Evolutionary conservation across 2,797 vertebrate species (phyloP), one percentile per base, ranked within the genome.

Genomic region (Paratrypauchen microcephalus): DNA sequence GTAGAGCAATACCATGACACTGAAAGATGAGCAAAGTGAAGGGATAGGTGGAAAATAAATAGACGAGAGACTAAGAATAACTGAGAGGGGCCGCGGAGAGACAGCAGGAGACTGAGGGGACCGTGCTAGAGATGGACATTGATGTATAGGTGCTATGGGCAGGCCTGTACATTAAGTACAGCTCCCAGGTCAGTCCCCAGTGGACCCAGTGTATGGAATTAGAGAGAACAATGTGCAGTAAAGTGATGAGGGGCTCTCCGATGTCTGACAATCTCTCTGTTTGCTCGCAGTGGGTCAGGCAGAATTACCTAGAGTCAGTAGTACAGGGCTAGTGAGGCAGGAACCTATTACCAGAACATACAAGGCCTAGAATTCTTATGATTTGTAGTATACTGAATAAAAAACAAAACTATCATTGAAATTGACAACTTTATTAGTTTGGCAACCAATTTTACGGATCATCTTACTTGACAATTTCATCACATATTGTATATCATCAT

Each of bases 191-290:
- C 73, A 56, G 36, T 86, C 86, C 82, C 86, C 45, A 24, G 82
- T 65, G 86, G 58, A 75, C 41, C 64, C 64, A 13, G 68, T 76
- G 79, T 81, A 68, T 82, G 73, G 83, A 86, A 88, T 89, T 84
- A 86, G 68, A 81, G 69, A 74, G 80, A 87, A 85, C 86, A 88
- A 79, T 84, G 84, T 74, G 70, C 55, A 30, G 21, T 78, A 74
- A 84, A 83, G 79, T 24, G 62, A 83, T 75, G 71, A 76, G 85
- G 83, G 81, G 85, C 67, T 71, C 85, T 85, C 83, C 28, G 66
- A 75, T 60, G 73, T 66, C 72, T 76, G 71, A 73, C 23, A 55
- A 39, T 71, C 76, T 80, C 76, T 82, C 75, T 67, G 69, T 73
- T 80, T 65, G 50, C 72, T 83, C 77, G 52, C 63, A 66, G 64